Conservation (phyloP, 2,797 vertebrate species). For the Cheirogaleus major region DNA sequence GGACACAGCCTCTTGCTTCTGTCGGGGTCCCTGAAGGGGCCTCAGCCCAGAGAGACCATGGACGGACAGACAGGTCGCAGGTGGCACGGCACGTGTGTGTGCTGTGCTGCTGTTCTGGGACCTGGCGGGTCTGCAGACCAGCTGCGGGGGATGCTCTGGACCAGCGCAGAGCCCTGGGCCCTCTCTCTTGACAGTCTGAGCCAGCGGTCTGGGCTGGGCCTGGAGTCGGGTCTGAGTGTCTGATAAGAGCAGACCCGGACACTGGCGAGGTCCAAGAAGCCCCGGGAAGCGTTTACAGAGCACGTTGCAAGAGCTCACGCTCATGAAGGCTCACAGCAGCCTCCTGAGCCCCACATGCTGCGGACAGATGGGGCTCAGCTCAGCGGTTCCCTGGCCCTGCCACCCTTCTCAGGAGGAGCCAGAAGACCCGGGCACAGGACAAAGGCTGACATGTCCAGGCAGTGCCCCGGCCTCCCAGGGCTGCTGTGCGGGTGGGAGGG, state of each 20-base stretch:
- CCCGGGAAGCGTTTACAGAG: no score
- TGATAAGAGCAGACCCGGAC: rapidly evolving
- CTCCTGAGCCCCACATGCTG: neutral
- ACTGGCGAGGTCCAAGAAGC: neutral
- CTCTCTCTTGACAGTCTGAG: neutral
- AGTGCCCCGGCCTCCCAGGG: neutral
- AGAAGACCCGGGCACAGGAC: neutral
- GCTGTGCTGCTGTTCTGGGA: neutral
- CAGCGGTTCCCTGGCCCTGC: neutral
- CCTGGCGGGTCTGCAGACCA: neutral
- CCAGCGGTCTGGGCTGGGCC: neutral
- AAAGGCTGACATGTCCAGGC: neutral
- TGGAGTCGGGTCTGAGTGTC: neutral
- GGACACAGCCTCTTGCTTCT: neutral
- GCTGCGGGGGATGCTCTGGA: no score
- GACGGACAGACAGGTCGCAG: rapidly evolving
- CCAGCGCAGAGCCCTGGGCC: neutral
- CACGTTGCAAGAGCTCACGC: rapidly evolving
- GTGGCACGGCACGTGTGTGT: rapidly evolving
- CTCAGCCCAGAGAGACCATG: neutral
- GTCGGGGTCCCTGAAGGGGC: neutral
- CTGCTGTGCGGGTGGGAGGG: rapidly evolving
- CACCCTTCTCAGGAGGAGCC: neutral
- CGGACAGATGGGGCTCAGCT: rapidly evolving
- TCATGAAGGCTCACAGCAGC: rapidly evolving